Percentiles rank a stretch among this genome's conserved stretches.
Evolutionary conservation across 2,113 vertebrate species (phyloP).

Genomic region (Malurus cyaneus): DNA sequence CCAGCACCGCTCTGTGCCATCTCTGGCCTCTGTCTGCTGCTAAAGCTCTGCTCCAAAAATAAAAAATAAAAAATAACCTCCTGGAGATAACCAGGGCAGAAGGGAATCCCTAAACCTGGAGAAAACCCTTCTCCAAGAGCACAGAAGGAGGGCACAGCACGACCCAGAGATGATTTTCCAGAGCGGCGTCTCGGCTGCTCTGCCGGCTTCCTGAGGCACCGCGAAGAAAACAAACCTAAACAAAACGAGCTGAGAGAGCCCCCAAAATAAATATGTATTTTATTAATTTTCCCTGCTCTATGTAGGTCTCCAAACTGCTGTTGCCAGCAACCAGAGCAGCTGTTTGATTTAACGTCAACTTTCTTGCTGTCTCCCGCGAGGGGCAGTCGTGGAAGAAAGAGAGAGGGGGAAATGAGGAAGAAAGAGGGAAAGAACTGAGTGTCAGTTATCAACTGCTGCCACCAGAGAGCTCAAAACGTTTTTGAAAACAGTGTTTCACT

Average conservation of each 20-base stretch:
- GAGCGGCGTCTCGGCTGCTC: background rate
- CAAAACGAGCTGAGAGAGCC: conserved; percentile 13
- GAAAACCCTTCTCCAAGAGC: background rate
- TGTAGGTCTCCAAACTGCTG: conserved; percentile 29
- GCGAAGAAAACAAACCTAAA: conserved; percentile 2
- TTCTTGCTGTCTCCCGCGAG: conserved; percentile 4
- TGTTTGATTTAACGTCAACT: conserved; percentile 58
- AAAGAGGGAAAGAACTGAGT: conserved; percentile 20
- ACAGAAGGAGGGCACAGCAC: background rate
- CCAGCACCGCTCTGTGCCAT: background rate
- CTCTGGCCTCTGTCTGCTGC: accelerated
- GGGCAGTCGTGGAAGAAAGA: background rate
- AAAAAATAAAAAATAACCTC: background rate
- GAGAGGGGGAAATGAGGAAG: background rate
- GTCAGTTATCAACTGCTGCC: conserved; percentile 30
- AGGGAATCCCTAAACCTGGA: background rate
- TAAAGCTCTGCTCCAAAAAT: background rate
- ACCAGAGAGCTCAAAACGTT: conserved; percentile 27
- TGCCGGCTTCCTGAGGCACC: background rate
- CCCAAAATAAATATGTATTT: conserved; percentile 46
- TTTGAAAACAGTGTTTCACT: background rate
- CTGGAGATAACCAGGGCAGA: background rate
- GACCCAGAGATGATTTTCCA: background rate
- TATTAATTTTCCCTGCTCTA: conserved; percentile 37
- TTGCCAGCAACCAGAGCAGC: conserved; percentile 31